Evolutionary conservation across 1,140 invertebrate genomes (phyloP).

Genomic region (Macrobrachium rosenbergii): DNA sequence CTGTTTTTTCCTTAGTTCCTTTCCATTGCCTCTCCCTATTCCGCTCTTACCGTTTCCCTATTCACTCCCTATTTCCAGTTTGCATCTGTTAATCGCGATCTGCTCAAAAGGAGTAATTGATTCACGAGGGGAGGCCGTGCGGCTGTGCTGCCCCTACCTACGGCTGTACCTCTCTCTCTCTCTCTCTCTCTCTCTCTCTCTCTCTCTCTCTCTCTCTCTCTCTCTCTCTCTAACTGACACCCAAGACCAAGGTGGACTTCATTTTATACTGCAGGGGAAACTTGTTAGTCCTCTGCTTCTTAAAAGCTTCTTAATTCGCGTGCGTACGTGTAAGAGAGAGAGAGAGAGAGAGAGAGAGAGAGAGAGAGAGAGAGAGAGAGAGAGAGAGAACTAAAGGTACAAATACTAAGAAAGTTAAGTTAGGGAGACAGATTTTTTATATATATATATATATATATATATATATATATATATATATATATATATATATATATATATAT

Average conservation of each 20-base stretch:
- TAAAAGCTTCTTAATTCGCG: too few species aligned
- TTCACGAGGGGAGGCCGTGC: neutral
- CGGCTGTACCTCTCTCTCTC: too few species aligned
- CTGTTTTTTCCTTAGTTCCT: neutral
- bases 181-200: neutral
- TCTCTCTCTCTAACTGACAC: neutral
- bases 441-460: neutral
- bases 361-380: constrained; percentile 24
- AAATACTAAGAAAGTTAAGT: neutral
- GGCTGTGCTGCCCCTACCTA: neutral
- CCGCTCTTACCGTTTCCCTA: neutral
- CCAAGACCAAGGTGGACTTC: neutral
- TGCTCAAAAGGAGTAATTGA: constrained; percentile 6
- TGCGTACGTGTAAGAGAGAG: neutral
- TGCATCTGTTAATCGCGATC: constrained; percentile 23
- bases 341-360: constrained; percentile 41
- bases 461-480: neutral
- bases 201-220: neutral
- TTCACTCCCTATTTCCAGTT: neutral
- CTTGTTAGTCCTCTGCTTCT: too few species aligned
- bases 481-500: too few species aligned
- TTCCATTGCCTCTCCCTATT: neutral
- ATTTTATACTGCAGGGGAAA: too few species aligned
- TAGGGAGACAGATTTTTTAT: neutral
- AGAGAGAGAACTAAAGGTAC: too few species aligned